phyloP scores from a whole-genome alignment of 2,113 vertebrate species.

The Mesocricetus auratus region DNA sequence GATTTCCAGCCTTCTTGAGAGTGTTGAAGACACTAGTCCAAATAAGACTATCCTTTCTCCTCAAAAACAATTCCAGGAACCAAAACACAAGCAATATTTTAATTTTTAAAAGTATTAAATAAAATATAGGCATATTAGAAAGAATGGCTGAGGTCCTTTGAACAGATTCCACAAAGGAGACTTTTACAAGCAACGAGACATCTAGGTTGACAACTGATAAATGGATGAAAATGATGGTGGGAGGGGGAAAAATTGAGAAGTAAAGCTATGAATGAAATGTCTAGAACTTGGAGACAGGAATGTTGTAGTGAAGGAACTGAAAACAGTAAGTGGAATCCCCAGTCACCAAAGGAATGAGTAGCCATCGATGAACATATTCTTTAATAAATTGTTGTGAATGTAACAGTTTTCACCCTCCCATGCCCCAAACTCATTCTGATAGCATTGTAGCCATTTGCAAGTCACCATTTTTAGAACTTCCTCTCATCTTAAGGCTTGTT shows the following conservation, averaged over 20 bases:
- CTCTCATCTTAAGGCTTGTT: constrained; percentile 35
- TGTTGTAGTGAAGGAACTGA: background rate
- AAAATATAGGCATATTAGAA: background rate
- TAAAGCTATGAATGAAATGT: background rate
- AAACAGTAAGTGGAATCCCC: background rate
- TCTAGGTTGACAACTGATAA: background rate
- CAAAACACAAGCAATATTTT: background rate
- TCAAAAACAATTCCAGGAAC: background rate
- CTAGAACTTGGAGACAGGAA: background rate
- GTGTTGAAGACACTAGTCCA: background rate
- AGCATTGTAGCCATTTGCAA: background rate
- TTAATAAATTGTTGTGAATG: background rate
- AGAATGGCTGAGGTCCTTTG: background rate
- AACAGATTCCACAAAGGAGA: background rate
- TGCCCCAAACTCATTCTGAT: background rate
- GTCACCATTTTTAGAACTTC: constrained; percentile 27
- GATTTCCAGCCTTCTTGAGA: background rate
- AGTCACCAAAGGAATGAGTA: background rate
- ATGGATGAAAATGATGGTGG: too few relatives aligned
- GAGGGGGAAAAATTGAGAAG: background rate
- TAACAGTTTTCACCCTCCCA: background rate
- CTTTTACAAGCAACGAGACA: background rate
- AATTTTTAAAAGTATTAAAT: background rate
- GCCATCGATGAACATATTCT: background rate
- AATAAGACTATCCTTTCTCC: background rate